phyloP scores from a whole-genome alignment of 2,888 invertebrate genomes.

The Cosmia pyralina region DNA sequence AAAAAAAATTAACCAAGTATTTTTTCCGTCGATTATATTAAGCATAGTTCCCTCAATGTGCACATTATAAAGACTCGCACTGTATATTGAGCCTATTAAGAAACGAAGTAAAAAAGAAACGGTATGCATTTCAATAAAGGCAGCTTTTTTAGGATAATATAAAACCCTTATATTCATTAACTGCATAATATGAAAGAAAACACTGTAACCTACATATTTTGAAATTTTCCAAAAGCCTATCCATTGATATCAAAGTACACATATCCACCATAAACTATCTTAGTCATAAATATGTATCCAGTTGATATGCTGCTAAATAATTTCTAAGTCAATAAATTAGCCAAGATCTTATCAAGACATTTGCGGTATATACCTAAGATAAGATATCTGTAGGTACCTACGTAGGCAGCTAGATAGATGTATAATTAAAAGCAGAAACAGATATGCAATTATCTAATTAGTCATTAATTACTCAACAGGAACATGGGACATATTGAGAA shows the following conservation, averaged over 20 bases:
- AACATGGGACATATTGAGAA: conserved; percentile 70
- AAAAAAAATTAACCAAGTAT: no score
- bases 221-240: not conserved
- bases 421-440: conserved; percentile 66
- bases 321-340: conserved; percentile 55
- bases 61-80: no score
- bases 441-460: conserved; percentile 80
- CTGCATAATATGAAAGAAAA: not conserved
- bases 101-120: no score
- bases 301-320: conserved; percentile 42
- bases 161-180: not conserved
- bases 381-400: conserved; percentile 29
- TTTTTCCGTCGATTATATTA: no score
- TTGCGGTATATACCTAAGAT: conserved; percentile 43
- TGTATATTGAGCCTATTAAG: no score
- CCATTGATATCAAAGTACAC: conserved; percentile 1
- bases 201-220: not conserved
- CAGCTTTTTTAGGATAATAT: no score
- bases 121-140: no score
- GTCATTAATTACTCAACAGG: conserved; percentile 79
- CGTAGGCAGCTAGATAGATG: conserved; percentile 25
- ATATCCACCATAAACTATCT: conserved; percentile 29
- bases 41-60: no score
- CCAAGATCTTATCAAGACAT: conserved; percentile 54
- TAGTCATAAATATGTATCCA: conserved; percentile 43